Percentiles rank a stretch among this genome's conserved stretches.
phyloP scores from a whole-genome alignment of 2,888 invertebrate genomes.

The Acheta domesticus region DNA sequence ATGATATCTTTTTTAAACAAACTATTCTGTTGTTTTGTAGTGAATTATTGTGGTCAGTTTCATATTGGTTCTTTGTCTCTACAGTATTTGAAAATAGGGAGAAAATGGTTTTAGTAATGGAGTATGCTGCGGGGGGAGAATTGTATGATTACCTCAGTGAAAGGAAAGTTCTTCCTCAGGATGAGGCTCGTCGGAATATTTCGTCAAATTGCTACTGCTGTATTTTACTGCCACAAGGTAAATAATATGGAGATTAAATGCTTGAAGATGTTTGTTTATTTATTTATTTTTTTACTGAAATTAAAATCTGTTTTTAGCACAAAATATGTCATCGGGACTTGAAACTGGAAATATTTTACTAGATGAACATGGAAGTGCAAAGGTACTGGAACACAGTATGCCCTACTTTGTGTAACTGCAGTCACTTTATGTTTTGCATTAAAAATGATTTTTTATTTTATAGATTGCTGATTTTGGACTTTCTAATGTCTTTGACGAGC shows the following conservation, averaged over 20 bases:
- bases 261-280: neutral
- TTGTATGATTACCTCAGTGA: slow-evolving; percentile 95
- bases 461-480: slow-evolving; percentile 98
- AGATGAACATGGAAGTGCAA: slow-evolving; percentile 90
- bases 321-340: slow-evolving; percentile 96
- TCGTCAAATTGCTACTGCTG: slow-evolving; percentile 93
- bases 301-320: slow-evolving; percentile 54
- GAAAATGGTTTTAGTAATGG: slow-evolving; percentile 99
- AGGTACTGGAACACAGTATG: slow-evolving; percentile 57
- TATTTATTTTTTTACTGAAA: neutral
- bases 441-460: slow-evolving; percentile 37
- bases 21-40: neutral
- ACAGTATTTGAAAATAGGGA: slow-evolving; percentile 98
- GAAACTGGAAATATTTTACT: slow-evolving; percentile 90
- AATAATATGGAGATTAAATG: slow-evolving; percentile 26
- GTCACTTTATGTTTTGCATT: too few species aligned
- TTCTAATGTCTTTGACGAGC: slow-evolving; percentile 93
- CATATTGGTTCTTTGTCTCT: neutral
- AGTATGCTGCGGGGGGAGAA: slow-evolving; percentile 97
- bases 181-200: slow-evolving; percentile 93
- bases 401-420: too few species aligned
- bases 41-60: neutral
- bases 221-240: slow-evolving; percentile 93
- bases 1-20: neutral
- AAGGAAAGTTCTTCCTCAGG: slow-evolving; percentile 83